Conservation (phyloP, 2,113 vertebrate genomes). For the Leptosomus discolor region DNA sequence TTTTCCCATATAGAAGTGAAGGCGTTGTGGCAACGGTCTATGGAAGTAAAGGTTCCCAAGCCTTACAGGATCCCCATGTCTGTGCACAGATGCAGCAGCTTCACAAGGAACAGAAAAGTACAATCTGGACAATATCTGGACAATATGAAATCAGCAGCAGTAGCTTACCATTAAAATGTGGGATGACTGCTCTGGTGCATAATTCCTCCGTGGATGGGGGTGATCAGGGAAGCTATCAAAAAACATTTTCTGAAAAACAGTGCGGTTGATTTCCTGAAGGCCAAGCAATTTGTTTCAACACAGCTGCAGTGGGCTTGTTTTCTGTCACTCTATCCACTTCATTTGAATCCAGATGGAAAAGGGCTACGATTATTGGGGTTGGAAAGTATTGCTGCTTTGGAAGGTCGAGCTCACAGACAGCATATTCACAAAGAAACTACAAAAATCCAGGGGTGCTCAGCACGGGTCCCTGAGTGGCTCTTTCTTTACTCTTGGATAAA, state of each 20-base stretch:
- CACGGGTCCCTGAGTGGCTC: background rate
- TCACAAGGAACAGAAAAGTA: background rate
- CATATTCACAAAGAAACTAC: background rate
- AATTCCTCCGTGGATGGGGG: background rate
- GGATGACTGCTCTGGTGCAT: background rate
- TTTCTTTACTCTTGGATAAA: background rate
- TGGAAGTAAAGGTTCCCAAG: background rate
- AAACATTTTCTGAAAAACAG: background rate
- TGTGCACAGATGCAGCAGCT: background rate
- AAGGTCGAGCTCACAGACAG: background rate
- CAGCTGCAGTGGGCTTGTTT: background rate
- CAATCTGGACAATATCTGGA: background rate
- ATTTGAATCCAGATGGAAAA: background rate
- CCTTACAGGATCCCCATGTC: background rate
- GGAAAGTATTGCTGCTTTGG: background rate
- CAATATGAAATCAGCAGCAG: background rate
- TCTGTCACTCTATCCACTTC: background rate
- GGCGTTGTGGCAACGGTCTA: background rate
- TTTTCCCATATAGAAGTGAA: background rate
- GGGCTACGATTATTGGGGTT: background rate
- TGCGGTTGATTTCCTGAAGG: background rate
- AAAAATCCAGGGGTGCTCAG: background rate
- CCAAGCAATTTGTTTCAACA: background rate
- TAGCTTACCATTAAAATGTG: background rate
- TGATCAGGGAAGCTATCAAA: background rate